Conservation (phyloP, 2,888 invertebrate genomes). For the Stratiomys singularior region DNA sequence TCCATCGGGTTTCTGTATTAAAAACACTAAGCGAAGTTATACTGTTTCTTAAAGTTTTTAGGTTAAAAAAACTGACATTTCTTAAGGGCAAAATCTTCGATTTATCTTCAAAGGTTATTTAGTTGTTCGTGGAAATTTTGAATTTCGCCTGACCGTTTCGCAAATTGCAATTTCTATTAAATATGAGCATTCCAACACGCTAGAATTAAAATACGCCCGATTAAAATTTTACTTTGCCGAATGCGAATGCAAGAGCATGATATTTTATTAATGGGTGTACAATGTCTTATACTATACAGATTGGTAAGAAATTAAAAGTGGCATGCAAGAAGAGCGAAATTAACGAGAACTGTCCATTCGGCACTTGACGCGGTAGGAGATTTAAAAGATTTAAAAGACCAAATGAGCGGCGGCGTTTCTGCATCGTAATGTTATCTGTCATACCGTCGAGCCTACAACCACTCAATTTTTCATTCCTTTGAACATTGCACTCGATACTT, state of each 20-base stretch:
- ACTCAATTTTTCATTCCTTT: constrained; percentile 49
- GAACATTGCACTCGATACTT: not conserved
- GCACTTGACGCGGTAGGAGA: constrained; percentile 37
- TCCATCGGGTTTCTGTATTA: no score
- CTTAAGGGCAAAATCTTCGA: no score
- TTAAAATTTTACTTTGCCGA: no score
- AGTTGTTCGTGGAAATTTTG: no score
- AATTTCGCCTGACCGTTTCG: no score
- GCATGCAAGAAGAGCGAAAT: constrained; percentile 25
- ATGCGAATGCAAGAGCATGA: not conserved
- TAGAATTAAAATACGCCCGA: no score
- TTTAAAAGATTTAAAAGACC: constrained; percentile 10
- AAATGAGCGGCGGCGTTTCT: constrained; percentile 31
- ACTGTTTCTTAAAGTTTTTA: no score
- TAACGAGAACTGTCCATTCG: constrained; percentile 30
- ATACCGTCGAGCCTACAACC: constrained; percentile 49
- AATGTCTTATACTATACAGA: constrained; percentile 19
- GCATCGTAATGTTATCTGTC: constrained; percentile 48
- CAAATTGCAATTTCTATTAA: no score
- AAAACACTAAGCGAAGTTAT: no score
- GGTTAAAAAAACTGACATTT: no score
- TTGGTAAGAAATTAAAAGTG: constrained; percentile 43
- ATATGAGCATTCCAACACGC: no score
- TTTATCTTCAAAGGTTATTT: no score
- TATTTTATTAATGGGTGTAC: constrained; percentile 12